Evolutionary conservation across 1,140 invertebrate genomes (phyloP).

Genomic region (Cotesia glomerata): DNA sequence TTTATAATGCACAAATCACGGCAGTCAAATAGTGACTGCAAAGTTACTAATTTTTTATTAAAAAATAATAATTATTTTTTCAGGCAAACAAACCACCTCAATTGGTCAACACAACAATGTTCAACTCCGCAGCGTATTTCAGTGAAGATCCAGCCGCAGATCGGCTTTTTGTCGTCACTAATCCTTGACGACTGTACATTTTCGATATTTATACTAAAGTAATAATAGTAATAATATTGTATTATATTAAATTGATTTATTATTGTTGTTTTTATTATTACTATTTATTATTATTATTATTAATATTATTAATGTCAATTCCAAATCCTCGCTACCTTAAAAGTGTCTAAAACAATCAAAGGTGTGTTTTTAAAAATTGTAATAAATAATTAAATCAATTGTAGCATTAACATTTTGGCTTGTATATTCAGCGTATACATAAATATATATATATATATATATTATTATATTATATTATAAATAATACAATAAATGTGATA

Average conservation of each 20-base stretch:
- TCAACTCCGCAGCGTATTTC: conserved; percentile 60
- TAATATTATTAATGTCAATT: conserved; percentile 7
- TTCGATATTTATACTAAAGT: conserved; percentile 38
- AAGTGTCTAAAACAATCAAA: conserved; percentile 18
- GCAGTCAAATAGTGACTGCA: too few relatives aligned
- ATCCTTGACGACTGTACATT: conserved; percentile 62
- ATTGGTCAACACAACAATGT: conserved; percentile 49
- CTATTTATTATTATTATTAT: conserved; percentile 18
- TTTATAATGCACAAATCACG: too few relatives aligned
- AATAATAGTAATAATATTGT: conserved; percentile 47
- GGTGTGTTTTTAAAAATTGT: conserved; percentile 17
- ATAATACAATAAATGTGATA: not conserved
- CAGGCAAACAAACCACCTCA: not conserved
- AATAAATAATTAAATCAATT: conserved; percentile 35
- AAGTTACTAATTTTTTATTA: too few relatives aligned
- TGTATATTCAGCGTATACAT: conserved; percentile 56
- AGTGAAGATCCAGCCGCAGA: conserved; percentile 58
- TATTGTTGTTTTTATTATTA: conserved; percentile 33
- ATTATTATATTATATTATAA: conserved; percentile 20
- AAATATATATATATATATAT: conserved; percentile 40
- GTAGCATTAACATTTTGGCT: conserved; percentile 44
- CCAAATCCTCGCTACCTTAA: too few relatives aligned
- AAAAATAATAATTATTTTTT: not conserved
- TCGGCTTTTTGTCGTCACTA: conserved; percentile 59
- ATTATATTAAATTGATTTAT: conserved; percentile 45